phyloP scores from a whole-genome alignment of 2,797 vertebrate genomes.

The Poecile montanus region DNA sequence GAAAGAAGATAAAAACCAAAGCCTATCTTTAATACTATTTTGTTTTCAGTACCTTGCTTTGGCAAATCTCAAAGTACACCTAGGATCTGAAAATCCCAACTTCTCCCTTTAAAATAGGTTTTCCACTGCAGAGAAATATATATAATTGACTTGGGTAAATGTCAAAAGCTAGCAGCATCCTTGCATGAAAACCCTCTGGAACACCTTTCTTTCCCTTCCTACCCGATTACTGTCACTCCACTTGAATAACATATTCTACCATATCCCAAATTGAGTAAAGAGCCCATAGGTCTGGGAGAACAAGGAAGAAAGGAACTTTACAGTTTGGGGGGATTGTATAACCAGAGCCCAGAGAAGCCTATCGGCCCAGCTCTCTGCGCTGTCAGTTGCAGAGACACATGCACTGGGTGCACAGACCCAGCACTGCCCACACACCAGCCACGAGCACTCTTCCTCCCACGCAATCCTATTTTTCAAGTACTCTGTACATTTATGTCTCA shows the following conservation, averaged over 20 bases:
- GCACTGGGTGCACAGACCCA: accelerated
- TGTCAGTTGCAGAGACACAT: neutral
- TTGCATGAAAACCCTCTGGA: neutral
- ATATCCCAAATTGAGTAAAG: neutral
- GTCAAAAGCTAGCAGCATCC: neutral
- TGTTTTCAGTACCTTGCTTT: neutral
- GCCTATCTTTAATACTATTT: neutral
- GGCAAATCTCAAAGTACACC: neutral
- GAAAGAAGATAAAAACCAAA: neutral
- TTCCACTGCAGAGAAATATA: neutral
- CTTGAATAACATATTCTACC: neutral
- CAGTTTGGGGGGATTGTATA: neutral
- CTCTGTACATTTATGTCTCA: neutral
- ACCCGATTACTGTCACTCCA: neutral
- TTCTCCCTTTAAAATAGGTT: neutral
- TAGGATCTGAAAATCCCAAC: neutral
- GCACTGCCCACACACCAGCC: neutral
- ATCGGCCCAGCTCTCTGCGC: accelerated
- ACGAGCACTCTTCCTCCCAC: neutral
- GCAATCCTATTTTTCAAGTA: neutral
- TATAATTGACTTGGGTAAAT: neutral
- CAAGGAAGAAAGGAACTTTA: neutral
- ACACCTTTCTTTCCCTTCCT: neutral
- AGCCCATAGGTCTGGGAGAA: neutral
- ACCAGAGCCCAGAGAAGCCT: neutral